Evolutionary conservation across 2,888 invertebrate species (phyloP).

Genomic region (Pyrrhosoma nymphula): DNA sequence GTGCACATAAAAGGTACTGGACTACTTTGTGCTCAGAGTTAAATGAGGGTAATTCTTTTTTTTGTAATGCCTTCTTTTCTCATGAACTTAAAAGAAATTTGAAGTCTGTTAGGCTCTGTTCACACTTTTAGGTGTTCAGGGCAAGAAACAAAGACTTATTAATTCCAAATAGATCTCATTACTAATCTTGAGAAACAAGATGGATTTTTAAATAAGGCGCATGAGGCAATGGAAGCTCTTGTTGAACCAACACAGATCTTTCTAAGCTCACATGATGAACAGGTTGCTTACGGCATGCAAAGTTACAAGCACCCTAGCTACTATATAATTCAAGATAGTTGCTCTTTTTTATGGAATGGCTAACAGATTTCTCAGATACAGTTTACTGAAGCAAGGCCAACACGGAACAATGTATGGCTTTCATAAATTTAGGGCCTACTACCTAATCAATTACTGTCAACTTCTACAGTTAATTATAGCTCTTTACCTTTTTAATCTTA

Average conservation of each 20-base stretch:
- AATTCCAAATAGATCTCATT: constrained; percentile 60
- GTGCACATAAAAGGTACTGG: constrained; percentile 58
- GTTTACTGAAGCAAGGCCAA: constrained; percentile 63
- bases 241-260: constrained; percentile 62
- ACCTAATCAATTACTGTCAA: constrained; percentile 66
- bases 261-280: constrained; percentile 61
- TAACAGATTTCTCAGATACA: constrained; percentile 63
- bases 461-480: constrained; percentile 66
- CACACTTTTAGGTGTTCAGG: constrained; percentile 58
- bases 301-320: constrained; percentile 66
- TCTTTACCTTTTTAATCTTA: constrained; percentile 66
- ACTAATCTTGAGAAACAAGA: constrained; percentile 53
- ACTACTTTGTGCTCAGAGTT: constrained; percentile 61
- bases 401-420: constrained; percentile 54
- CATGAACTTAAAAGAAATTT: constrained; percentile 34
- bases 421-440: constrained; percentile 67
- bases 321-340: constrained; percentile 58
- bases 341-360: constrained; percentile 67
- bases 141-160: constrained; percentile 60
- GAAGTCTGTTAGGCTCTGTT: constrained; percentile 54
- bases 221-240: constrained; percentile 60
- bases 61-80: constrained; percentile 53
- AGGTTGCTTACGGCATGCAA: constrained; percentile 58
- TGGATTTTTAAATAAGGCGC: constrained; percentile 29
- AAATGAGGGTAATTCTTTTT: constrained; percentile 32